These are phyloP conservation scores for Caenorhabditis sp. DNA, from an alignment of 2,888 invertebrate species.

Conservation along the genomic window DNA sequence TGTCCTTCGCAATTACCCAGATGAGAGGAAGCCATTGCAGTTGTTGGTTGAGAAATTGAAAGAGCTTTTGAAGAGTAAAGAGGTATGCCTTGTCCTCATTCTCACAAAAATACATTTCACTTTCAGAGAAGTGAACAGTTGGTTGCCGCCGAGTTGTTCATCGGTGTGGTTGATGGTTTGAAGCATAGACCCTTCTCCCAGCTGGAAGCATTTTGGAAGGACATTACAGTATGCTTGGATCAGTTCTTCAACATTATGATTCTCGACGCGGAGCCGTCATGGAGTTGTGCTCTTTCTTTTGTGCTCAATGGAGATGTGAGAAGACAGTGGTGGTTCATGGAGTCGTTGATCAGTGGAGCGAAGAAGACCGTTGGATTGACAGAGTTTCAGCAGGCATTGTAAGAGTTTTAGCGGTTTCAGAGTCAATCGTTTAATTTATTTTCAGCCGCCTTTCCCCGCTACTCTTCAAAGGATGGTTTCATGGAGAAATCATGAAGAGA, in stretches of 20 bases:
- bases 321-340: constrained; percentile 70
- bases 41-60: constrained; percentile 46
- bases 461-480: constrained; percentile 61
- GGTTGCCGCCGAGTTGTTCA: constrained; percentile 69
- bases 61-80: constrained; percentile 40
- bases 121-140: constrained; percentile 64
- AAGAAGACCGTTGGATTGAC: constrained; percentile 37
- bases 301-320: constrained; percentile 63
- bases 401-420: neutral
- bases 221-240: constrained; percentile 33
- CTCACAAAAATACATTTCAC: neutral
- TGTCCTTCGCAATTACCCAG: constrained; percentile 69
- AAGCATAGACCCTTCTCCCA: constrained; percentile 63
- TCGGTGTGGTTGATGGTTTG: constrained; percentile 65
- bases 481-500: constrained; percentile 64
- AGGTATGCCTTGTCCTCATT: constrained; percentile 23
- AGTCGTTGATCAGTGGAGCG: constrained; percentile 61
- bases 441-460: constrained; percentile 65
- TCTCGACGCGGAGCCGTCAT: constrained; percentile 54
- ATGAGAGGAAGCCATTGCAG: constrained; percentile 46
- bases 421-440: neutral
- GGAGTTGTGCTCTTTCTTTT: constrained; percentile 30
- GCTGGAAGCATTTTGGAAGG: constrained; percentile 66
- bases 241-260: constrained; percentile 55
- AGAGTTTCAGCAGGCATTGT: constrained; percentile 39